Conservation (phyloP, 2,797 vertebrate genomes). For the Artibeus lituratus region DNA sequence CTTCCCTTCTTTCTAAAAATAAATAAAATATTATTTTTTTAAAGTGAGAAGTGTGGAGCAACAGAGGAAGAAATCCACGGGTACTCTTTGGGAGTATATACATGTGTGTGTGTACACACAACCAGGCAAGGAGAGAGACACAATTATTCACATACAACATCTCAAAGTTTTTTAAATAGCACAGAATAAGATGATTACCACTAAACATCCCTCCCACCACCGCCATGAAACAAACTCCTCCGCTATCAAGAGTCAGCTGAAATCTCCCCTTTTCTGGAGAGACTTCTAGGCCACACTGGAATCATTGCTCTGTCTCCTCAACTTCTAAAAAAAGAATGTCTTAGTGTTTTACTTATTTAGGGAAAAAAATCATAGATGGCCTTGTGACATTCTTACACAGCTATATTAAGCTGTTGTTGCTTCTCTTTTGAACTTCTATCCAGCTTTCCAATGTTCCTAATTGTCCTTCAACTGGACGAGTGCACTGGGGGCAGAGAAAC, state of each 20-base stretch:
- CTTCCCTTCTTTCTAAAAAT: no score
- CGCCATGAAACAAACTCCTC: background rate
- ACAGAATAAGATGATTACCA: background rate
- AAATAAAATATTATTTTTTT: no score
- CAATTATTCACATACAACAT: background rate
- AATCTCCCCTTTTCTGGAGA: background rate
- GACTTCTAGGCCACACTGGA: background rate
- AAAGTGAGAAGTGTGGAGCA: background rate
- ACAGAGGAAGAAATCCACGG: background rate
- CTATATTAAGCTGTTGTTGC: background rate
- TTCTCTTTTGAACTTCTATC: slow-evolving; percentile 1
- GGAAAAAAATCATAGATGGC: background rate
- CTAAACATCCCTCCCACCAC: background rate
- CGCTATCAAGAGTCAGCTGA: background rate
- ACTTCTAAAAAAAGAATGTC: background rate
- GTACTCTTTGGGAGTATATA: rapidly evolving
- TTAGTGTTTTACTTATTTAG: background rate
- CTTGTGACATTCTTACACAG: background rate
- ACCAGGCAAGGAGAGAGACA: background rate
- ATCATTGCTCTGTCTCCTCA: background rate
- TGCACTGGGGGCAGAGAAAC: background rate
- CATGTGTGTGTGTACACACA: background rate
- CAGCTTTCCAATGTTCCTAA: background rate
- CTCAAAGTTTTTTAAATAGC: background rate
- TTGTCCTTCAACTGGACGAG: background rate